Evolutionary conservation across 1,140 invertebrate species (phyloP).

Genomic region (Eufriesea mexicana): DNA sequence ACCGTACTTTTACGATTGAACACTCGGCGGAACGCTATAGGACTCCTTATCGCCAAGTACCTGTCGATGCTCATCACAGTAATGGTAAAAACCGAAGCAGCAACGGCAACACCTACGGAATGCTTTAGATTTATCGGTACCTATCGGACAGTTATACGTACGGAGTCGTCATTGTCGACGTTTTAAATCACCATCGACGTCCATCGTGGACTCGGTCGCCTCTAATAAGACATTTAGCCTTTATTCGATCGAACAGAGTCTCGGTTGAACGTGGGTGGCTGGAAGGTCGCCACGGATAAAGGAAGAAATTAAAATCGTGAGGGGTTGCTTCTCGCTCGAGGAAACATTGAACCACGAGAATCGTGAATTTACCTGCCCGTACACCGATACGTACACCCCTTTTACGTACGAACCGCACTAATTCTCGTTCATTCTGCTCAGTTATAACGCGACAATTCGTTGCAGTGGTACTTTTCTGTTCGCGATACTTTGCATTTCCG

Average conservation of each 20-base stretch:
- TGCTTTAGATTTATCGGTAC: constrained; percentile 6
- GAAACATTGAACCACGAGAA: not conserved
- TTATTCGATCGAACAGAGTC: not conserved
- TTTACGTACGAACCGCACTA: not conserved
- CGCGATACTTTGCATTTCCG: not conserved
- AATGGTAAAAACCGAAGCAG: constrained; percentile 90
- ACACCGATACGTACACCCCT: not conserved
- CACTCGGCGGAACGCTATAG: constrained; percentile 86
- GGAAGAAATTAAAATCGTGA: not conserved
- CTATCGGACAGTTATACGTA: not conserved
- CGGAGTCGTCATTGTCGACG: not conserved
- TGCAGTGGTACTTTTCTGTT: not conserved
- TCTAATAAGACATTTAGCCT: constrained; percentile 8
- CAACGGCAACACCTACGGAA: constrained; percentile 87
- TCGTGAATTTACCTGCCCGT: not conserved
- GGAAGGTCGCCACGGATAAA: constrained; percentile 13
- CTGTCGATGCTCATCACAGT: constrained; percentile 90
- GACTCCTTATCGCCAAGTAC: constrained; percentile 89
- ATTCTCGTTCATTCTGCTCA: not conserved
- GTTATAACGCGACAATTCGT: not conserved
- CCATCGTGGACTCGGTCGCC: not conserved
- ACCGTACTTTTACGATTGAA: constrained; percentile 87
- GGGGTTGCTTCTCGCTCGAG: not conserved
- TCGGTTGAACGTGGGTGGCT: not conserved
- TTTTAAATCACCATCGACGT: not conserved